phyloP scores from a whole-genome alignment of 2,888 invertebrate species.

The Halictus ligatus region DNA sequence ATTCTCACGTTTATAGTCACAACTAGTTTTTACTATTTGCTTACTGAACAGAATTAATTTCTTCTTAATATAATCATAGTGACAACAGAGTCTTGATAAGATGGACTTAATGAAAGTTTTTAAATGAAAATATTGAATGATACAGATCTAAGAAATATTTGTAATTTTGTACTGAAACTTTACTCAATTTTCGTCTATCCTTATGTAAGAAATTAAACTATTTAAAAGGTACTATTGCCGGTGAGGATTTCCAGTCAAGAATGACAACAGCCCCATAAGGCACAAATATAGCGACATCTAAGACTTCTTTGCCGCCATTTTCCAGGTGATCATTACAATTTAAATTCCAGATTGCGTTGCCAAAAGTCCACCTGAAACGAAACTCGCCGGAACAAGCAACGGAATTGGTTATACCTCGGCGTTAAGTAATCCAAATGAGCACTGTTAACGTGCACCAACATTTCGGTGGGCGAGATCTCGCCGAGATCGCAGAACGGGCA shows the following conservation, averaged over 20 bases:
- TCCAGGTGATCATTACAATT: constrained; percentile 15
- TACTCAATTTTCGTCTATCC: neutral
- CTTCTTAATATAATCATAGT: neutral
- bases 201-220: neutral
- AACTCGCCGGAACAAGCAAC: neutral
- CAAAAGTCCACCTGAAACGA: neutral
- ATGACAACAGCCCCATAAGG: constrained; percentile 16
- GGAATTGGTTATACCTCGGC: constrained; percentile 81
- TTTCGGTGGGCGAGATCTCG: constrained; percentile 90
- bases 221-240: neutral
- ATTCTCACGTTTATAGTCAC: neutral
- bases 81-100: neutral
- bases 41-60: neutral
- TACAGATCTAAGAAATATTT: neutral
- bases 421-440: constrained; percentile 94
- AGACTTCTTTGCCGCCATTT: constrained; percentile 51
- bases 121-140: neutral
- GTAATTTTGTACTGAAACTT: neutral
- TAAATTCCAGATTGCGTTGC: constrained; percentile 17
- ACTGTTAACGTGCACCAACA: constrained; percentile 92
- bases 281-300: constrained; percentile 48
- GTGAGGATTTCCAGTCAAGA: neutral
- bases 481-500: constrained; percentile 94
- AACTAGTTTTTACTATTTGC: neutral
- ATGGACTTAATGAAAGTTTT: neutral